Base-by-base conservation (phyloP, 2,113 vertebrate genomes). In the Phalacrocorax aristotelis region DNA sequence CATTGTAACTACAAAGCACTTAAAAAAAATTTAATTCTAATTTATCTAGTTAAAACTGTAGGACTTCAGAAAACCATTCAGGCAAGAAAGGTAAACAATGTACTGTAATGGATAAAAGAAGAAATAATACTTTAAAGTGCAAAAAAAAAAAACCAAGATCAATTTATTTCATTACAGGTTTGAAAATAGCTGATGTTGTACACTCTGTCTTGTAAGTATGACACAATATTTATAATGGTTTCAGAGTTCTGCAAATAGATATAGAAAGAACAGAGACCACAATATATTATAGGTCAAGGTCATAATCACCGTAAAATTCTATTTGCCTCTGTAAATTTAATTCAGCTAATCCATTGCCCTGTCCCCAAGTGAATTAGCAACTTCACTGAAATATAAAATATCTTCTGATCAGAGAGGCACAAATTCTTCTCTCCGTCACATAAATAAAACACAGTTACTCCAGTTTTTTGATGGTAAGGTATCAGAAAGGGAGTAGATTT, bases 191-290 rank as follows among this genome's bases (percentile, higher is more conserved):
- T n/a, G 55, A 15, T 49, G n/a, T 30, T 38, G 5, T 60, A 40
- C 77, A 77, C 10, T 64, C 44, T 62, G 11, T 71, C 48, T 61
- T 19, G 22, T 70, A 83, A 14, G 13, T 40, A 42, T 38, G 75
- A 83, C 48, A 61, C 26, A 51, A 13, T 76, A 42, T 62, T 80
- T 88, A 13, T 38, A 75, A 69, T 58, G 0, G 1, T 80, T 94
- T 74, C n/a, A 74, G 40, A 62, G 58, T 46, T 86, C 34, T 65
- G 27, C 34, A 88, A 76, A 62, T 29, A 69, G 38, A 79, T n/a
- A 87, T 72, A 30, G 26, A 85, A 95, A 88, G 21, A 93, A 79
- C 8, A 90, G n/a, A 76, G 16, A 83, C 51, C 8, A 83, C 85
- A 89, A 87, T 76, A 23, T 81, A 27, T 58, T 89, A 46, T 11